Base-by-base conservation (phyloP, 2,888 invertebrate genomes). In the Gymnoscelis rufifasciata region DNA sequence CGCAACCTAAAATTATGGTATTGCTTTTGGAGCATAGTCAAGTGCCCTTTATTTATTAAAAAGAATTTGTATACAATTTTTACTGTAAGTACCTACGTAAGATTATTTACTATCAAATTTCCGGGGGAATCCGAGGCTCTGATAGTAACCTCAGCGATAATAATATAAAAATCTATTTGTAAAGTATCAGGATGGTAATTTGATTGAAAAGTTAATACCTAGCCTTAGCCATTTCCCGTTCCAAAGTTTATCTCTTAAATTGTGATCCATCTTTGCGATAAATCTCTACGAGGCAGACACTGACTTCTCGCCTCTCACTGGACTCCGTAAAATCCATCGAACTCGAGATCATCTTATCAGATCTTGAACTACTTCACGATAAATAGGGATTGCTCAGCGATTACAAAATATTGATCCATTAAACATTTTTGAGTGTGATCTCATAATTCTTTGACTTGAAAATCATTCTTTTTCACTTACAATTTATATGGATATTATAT, bases 331-430 rank as follows among this genome's bases (percentile, higher is more conserved):
- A 77, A 71, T 71, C 67, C 68, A 61, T 59, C 64, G 66, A 67
- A 65, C 61, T 58, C 61, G 60, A 7, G 72, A 76, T 74, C 72
- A 66, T 60, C 73, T 77, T 77, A 79, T 75, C 77, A 71, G 74
- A 77, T 77, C 68, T 59, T 56, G 64, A 70, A 75, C 68, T 76
- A 71, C 73, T 74, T 68, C 59, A 55, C 75, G 74, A 81, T 78
- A 79, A 78, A 82, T 77, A 74, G 71, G 66, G 60, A 78, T 74
- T 78, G 74, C 77, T 74, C 71, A 68, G 58, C 68, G 62, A 78
- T 76, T 77, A 71, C 74, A 74, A 70, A 68, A 62, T 62, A 60
- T n/a, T n/a, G n/a, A 66, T 65, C 53, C 14, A 57, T 14, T 49
- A 23, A 41, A 33, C 27, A 33, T 33, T n/a, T n/a, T n/a, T n/a